Evolutionary conservation across 2,797 vertebrate genomes (phyloP).

Genomic region (Brachymystax lenok): DNA sequence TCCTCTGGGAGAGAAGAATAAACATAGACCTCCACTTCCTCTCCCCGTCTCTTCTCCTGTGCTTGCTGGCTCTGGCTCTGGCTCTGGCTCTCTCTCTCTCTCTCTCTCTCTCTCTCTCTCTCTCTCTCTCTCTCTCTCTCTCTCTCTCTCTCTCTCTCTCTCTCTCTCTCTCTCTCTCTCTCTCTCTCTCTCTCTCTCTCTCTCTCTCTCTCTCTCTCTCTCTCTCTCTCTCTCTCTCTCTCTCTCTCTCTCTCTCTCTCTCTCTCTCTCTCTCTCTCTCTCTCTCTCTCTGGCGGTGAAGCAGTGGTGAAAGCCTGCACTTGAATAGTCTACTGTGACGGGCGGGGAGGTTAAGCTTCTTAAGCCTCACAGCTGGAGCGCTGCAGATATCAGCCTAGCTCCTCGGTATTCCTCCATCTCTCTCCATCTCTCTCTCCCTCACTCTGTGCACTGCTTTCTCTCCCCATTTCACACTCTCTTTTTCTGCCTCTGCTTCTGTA

Average conservation of each 20-base stretch:
- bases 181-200: background rate
- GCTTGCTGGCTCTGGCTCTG: too few relatives aligned
- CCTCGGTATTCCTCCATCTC: slow-evolving; percentile 50
- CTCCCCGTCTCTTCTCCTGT: slow-evolving; percentile 1
- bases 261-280: background rate
- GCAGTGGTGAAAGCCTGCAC: slow-evolving; percentile 54
- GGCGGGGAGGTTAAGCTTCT: slow-evolving; percentile 63
- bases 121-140: too few relatives aligned
- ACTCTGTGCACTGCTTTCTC: too few relatives aligned
- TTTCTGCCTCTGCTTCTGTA: too few relatives aligned
- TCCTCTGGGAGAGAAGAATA: background rate
- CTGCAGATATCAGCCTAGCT: slow-evolving; percentile 65
- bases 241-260: background rate
- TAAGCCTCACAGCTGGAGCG: slow-evolving; percentile 53
- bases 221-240: background rate
- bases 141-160: background rate
- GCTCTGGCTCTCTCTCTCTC: background rate
- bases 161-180: background rate
- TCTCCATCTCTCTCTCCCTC: slow-evolving; percentile 32
- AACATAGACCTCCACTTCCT: slow-evolving; percentile 4
- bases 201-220: too few relatives aligned
- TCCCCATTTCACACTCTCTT: too few relatives aligned
- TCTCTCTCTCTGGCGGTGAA: slow-evolving; percentile 23
- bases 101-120: too few relatives aligned
- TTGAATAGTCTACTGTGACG: slow-evolving; percentile 59